Percentiles rank a stretch among this genome's conserved stretches.
These are phyloP conservation scores for Corticium candelabrum DNA, from an alignment of 37 sponge, comb jelly and placozoan genomes.

Conservation along the genomic window DNA sequence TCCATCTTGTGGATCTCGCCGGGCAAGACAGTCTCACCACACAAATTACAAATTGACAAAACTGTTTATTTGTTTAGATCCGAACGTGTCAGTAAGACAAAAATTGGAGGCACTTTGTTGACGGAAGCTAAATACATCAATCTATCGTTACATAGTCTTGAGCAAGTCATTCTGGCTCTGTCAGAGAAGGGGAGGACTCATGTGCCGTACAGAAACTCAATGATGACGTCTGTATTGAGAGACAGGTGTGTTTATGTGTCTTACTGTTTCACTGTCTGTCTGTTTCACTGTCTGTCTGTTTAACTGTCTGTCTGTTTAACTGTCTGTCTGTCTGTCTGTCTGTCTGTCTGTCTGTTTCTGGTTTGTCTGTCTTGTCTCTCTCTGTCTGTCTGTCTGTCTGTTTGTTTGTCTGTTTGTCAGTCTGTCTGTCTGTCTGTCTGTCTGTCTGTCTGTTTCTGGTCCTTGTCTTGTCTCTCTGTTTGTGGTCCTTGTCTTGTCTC, in stretches of 20 bases:
- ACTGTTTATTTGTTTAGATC: conserved; percentile 39
- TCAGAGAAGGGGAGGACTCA: conserved; percentile 88
- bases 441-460: no score
- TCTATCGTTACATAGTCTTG: conserved; percentile 84
- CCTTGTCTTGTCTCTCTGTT: no score
- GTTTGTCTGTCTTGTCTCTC: no score
- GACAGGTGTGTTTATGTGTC: conserved; percentile 63
- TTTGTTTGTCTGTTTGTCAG: no score
- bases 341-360: no score
- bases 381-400: no score
- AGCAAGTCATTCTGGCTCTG: conserved; percentile 95
- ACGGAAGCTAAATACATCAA: conserved; percentile 97
- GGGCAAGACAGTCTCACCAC: conserved; percentile 78
- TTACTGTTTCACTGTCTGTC: background rate
- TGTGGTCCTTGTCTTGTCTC: no score
- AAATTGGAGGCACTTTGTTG: conserved; percentile 71
- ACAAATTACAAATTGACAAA: background rate
- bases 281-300: no score
- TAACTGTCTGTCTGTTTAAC: no score
- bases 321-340: no score
- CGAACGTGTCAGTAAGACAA: conserved; percentile 89
- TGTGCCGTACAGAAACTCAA: conserved; percentile 95
- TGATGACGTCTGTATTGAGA: conserved; percentile 96
- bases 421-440: no score
- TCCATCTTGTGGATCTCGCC: conserved; percentile 96